These are phyloP conservation scores for Drosophila melanogaster DNA, from an alignment of 1,140 invertebrate species.

Conservation along the genomic window DNA sequence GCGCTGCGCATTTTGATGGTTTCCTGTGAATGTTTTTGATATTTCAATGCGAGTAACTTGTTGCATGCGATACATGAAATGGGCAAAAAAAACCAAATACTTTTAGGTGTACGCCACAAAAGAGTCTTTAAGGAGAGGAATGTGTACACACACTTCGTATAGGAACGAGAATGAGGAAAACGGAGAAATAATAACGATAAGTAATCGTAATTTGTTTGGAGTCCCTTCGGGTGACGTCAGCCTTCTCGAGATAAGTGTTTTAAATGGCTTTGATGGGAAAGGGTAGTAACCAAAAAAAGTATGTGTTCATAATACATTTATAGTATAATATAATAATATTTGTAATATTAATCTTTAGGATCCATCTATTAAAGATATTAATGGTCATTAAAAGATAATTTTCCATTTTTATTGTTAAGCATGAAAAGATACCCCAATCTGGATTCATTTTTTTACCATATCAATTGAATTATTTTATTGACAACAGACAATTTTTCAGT, in stretches of 20 bases:
- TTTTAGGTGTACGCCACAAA: not conserved
- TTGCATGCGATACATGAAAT: conserved; percentile 61
- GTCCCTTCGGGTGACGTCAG: conserved; percentile 19
- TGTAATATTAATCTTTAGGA: no score
- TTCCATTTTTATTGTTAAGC: not conserved
- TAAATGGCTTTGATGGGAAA: not conserved
- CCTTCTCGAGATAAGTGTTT: not conserved
- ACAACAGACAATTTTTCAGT: not conserved
- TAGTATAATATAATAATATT: no score
- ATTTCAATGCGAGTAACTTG: conserved; percentile 73
- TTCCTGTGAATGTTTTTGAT: conserved; percentile 79
- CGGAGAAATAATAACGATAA: conserved; percentile 5
- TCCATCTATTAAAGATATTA: not conserved
- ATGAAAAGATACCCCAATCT: no score
- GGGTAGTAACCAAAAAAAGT: not conserved
- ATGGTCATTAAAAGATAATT: not conserved
- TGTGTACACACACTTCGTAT: no score
- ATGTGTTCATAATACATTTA: not conserved
- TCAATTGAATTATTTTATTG: not conserved
- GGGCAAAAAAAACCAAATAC: conserved; percentile 4
- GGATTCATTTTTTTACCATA: no score
- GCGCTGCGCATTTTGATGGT: conserved; percentile 76
- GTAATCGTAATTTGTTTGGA: conserved; percentile 4
- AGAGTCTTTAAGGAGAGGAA: not conserved
- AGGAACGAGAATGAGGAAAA: not conserved